Conservation (phyloP, 2,113 vertebrate species). For the Passer montanus region DNA sequence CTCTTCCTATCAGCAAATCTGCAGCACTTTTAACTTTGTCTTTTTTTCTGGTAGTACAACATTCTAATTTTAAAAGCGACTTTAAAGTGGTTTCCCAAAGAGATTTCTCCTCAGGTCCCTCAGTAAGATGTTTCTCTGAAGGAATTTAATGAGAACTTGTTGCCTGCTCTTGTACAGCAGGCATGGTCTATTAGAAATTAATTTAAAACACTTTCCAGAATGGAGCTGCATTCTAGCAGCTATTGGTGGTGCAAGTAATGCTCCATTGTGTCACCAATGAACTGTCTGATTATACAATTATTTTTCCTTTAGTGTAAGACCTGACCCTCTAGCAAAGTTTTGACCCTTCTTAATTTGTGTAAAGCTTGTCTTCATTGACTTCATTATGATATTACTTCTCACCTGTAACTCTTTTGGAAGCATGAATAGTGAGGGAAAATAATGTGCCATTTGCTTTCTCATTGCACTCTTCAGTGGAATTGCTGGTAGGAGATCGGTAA, state of each 20-base stretch:
- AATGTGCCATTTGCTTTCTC: not conserved
- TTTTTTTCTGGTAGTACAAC: not conserved
- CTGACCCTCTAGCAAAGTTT: not conserved
- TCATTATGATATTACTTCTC: not conserved
- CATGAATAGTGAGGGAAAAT: not conserved
- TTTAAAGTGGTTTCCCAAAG: not conserved
- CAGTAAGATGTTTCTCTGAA: not conserved
- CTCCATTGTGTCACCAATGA: not conserved
- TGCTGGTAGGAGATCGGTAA: not conserved
- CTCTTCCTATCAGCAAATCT: not conserved
- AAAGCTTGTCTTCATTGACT: not conserved
- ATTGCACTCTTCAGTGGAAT: not conserved
- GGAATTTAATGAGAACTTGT: not conserved
- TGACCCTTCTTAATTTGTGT: not conserved
- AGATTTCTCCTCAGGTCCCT: not conserved
- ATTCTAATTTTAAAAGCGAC: not conserved
- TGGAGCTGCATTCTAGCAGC: not conserved
- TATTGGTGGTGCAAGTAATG: not conserved
- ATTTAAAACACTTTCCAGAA: not conserved
- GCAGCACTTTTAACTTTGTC: not conserved
- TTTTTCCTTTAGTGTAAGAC: not conserved
- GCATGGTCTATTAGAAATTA: not conserved
- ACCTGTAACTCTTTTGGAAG: not conserved
- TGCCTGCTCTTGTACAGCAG: not conserved
- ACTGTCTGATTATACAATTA: not conserved